Base-by-base conservation (phyloP, 1,140 invertebrate genomes). In the Globodera ellingtonae region DNA sequence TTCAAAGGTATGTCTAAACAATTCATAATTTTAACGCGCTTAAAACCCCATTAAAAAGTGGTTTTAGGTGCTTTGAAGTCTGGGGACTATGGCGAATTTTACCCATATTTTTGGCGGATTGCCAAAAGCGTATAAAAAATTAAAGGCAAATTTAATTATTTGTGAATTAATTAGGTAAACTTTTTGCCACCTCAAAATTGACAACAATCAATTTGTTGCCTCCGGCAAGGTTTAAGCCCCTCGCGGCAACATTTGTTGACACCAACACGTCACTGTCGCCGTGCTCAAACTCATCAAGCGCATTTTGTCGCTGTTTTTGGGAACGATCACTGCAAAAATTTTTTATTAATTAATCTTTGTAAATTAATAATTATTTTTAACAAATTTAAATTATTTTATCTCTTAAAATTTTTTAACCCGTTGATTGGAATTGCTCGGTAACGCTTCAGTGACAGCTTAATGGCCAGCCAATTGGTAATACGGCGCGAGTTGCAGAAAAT, bases 401-500 rank as follows among this genome's bases (percentile, higher is more conserved):
- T 0, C 56, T 6, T 59, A 21, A 72, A 75, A 21, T 35, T 7
- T 52, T 4, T 21, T 24, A 24, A 80, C 79, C 79, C 74, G 52
- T 72, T 80, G 1, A 75, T 80, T 62, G 56, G 59, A n/a, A 76
- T 67, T 18, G 79, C 35, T n/a, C 59, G 69, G 47, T 59, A 67
- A 2, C 75, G 65, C 59, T 59, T 47, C 21, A 80, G 46, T 8
- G 79, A 80, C 15, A 80, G 46, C 66, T 80, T 75, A 44, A 80
- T 52, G 7, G 79, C 79, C 46, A 80, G 52, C 79, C 79, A 80
- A 79, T 80, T 80, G 50, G 79, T 80, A n/a, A 56, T 78, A 50
- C 79, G 75, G 47, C 79, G 79, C 65, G 73, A 69, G 44, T 80
- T 80, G 50, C 79, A 80, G 66, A 80, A 80, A 67, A 80, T 80